Percentiles rank a stretch among this genome's conserved stretches.
phyloP scores from a whole-genome alignment of 2,113 vertebrate species.

The Paedocypris sp. region DNA sequence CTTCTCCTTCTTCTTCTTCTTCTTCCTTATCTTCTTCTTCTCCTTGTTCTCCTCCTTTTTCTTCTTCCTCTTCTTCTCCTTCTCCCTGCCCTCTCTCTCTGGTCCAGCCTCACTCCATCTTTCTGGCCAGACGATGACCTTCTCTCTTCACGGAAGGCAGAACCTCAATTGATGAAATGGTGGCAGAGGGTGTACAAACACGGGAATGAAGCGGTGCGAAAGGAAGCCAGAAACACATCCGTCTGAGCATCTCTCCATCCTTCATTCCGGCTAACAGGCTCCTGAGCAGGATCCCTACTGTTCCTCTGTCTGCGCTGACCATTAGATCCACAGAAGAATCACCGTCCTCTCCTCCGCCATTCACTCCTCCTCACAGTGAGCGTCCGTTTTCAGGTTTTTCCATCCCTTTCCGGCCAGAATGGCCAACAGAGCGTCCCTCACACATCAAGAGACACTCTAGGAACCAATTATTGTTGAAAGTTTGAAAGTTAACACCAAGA shows the following conservation, averaged over 20 bases:
- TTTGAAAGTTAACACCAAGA: not conserved
- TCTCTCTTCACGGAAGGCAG: constrained; percentile 62
- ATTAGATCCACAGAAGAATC: constrained; percentile 36
- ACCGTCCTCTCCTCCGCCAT: not conserved
- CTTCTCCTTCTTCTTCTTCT: not conserved
- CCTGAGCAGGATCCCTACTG: constrained; percentile 35
- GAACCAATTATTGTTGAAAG: constrained; percentile 34
- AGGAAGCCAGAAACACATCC: constrained; percentile 4
- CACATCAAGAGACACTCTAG: constrained; percentile 15
- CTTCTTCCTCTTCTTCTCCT: not conserved
- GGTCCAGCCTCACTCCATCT: constrained; percentile 17
- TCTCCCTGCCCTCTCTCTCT: not conserved
- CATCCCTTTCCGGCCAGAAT: constrained; percentile 5
- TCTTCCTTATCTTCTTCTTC: not conserved
- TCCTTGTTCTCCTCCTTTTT: not conserved
- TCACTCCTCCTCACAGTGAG: not conserved
- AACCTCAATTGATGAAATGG: constrained; percentile 68
- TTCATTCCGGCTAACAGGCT: constrained; percentile 41
- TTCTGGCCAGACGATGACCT: constrained; percentile 53
- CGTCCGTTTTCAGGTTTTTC: constrained; percentile 9
- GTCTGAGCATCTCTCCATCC: constrained; percentile 26
- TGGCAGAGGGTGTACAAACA: constrained; percentile 67
- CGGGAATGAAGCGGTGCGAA: constrained; percentile 57
- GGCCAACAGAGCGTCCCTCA: not conserved
- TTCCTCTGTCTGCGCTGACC: constrained; percentile 27